Percentiles rank a stretch among this genome's conserved stretches.
Conservation (phyloP, 2,888 invertebrate species). For the Tortrix viridana region DNA sequence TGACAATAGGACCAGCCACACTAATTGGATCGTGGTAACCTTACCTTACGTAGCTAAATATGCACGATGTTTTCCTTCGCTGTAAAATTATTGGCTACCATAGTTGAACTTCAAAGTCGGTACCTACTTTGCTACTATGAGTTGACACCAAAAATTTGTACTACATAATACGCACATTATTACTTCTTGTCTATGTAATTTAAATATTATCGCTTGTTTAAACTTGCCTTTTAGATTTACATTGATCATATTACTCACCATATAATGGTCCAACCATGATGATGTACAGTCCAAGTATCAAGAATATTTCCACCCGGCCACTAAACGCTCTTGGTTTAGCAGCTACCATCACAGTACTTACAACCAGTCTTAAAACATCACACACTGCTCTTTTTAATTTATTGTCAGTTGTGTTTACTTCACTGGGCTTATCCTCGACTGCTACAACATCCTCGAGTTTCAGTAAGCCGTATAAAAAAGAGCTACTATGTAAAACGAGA, state of each 20-base stretch:
- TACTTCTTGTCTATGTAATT: too few relatives aligned
- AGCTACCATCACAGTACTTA: conserved; percentile 72
- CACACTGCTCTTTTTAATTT: conserved; percentile 50
- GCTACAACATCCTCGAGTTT: conserved; percentile 68
- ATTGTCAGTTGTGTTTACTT: conserved; percentile 45
- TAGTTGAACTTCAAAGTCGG: too few relatives aligned
- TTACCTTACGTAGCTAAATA: too few relatives aligned
- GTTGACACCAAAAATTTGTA: too few relatives aligned
- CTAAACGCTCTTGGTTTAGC: conserved; percentile 61
- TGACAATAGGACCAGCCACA: too few relatives aligned
- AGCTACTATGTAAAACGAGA: conserved; percentile 60
- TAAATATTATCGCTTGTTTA: background rate
- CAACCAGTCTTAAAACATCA: conserved; percentile 67
- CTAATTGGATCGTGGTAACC: too few relatives aligned
- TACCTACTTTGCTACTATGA: too few relatives aligned
- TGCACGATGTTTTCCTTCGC: too few relatives aligned
- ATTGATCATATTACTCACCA: conserved; percentile 60
- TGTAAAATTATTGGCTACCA: too few relatives aligned
- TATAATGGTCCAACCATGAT: conserved; percentile 79
- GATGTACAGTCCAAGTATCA: conserved; percentile 69
- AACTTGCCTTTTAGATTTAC: background rate
- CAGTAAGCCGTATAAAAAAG: conserved; percentile 69
- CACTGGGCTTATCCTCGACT: conserved; percentile 40
- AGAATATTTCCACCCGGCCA: conserved; percentile 68
- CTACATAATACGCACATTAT: too few relatives aligned